Conservation (phyloP, 2,888 invertebrate species). For the Mellilla xanthometata region DNA sequence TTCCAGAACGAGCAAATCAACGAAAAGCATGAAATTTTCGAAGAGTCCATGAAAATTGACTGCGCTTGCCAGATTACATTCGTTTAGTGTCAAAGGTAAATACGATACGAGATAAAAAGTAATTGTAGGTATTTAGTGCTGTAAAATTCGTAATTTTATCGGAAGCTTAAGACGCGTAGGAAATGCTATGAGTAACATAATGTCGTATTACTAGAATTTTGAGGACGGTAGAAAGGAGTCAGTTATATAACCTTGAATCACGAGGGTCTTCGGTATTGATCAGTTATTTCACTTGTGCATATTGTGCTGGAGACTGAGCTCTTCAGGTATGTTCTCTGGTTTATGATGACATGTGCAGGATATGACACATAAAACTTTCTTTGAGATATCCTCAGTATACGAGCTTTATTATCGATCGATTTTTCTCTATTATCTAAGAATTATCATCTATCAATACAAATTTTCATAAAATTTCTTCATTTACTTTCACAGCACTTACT, state of each 20-base stretch:
- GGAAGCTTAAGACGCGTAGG: constrained; percentile 21
- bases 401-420: background rate
- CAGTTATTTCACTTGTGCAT: constrained; percentile 43
- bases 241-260: constrained; percentile 83
- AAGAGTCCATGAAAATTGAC: constrained; percentile 65
- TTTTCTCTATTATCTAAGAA: background rate
- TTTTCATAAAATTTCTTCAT: too few relatives aligned
- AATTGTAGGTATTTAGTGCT: constrained; percentile 26
- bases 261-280: constrained; percentile 75
- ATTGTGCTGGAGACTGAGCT: constrained; percentile 37
- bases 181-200: constrained; percentile 32
- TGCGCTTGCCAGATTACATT: constrained; percentile 61
- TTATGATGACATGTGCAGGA: constrained; percentile 1
- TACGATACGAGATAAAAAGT: constrained; percentile 44
- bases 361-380: constrained; percentile 4
- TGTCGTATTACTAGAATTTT: constrained; percentile 45
- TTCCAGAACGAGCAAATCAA: constrained; percentile 44
- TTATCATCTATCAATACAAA: too few relatives aligned
- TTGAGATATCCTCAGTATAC: background rate
- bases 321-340: constrained; percentile 43
- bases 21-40: constrained; percentile 60
- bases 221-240: constrained; percentile 60
- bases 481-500: too few relatives aligned
- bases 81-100: constrained; percentile 75
- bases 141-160: constrained; percentile 25